Base-by-base conservation (phyloP, 2,888 invertebrate species). In the Drymonia ruficornis region DNA sequence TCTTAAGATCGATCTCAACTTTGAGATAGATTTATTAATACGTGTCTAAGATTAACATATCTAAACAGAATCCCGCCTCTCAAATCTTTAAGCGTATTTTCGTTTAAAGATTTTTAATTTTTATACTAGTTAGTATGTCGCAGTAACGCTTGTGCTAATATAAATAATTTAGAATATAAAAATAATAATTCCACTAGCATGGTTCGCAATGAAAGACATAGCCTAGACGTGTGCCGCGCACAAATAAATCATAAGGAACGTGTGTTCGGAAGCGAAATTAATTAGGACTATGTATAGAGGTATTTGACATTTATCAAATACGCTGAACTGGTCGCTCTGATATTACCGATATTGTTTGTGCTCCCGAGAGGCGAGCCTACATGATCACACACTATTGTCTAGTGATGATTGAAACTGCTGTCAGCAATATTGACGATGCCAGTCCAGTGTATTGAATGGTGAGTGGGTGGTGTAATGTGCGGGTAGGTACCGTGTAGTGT, bases 121-220 rank as follows among this genome's bases (percentile, higher is more conserved):
- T n/a, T 38, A n/a, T n/a, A n/a, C n/a, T n/a, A n/a, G n/a, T n/a
- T n/a, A n/a, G n/a, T n/a, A n/a, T 13, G 11, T 16, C 18, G 29
- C 34, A 49, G 16, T 23, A 19, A 18, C 40, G 49, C 16, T 12
- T 28, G 44, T 36, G 44, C 63, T 13, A 12, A 29, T 34, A 40
- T 28, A 15, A 19, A 19, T 43, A 43, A 19, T 43, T 43, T 43
- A 13, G 12, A n/a, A n/a, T n/a, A 31, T 31, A 16, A 40, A 40
- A 16, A 40, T 12, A 43, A 19, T 19, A 19, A 19, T 42, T n/a
- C n/a, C 18, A 52, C 38, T 23, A 45, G 46, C 18, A 44, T 47
- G 18, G 16, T 47, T 70, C 61, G 70, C 65, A 69, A 76, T 78
- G 80, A 76, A 79, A 78, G 83, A 83, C 83, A 79, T 80, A 80